phyloP scores from a whole-genome alignment of 2,888 invertebrate genomes.

The Dioctria linearis region DNA sequence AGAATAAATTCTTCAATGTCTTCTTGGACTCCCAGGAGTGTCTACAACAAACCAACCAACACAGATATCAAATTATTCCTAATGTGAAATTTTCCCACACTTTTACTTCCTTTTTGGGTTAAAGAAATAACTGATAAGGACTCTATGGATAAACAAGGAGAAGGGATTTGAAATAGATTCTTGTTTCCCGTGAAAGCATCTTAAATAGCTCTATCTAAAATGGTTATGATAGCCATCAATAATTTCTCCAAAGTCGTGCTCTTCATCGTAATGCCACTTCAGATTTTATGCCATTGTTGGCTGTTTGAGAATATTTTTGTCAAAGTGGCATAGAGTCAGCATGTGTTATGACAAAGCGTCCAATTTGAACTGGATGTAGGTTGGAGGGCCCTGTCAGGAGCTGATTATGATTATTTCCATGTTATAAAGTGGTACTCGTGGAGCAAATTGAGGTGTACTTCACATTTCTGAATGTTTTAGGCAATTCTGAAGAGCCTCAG shows the following conservation, averaged over 20 bases:
- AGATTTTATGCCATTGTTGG: conserved; percentile 8
- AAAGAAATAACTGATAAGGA: not conserved
- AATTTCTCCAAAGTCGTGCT: conserved; percentile 26
- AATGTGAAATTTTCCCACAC: conserved; percentile 3
- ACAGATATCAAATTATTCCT: not conserved
- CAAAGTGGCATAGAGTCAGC: not conserved
- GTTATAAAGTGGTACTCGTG: conserved; percentile 27
- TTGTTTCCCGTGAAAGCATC: conserved; percentile 12
- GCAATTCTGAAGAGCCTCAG: not conserved
- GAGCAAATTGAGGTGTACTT: conserved; percentile 44
- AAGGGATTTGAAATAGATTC: not conserved
- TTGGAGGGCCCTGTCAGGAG: conserved; percentile 17
- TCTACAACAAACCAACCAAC: not conserved
- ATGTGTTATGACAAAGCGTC: not conserved
- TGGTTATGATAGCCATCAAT: conserved; percentile 41
- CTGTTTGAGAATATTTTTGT: not conserved
- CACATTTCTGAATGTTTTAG: conserved; percentile 15
- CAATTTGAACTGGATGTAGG: not conserved
- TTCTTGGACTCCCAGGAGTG: not conserved
- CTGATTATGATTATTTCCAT: not conserved
- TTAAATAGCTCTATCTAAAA: conserved; percentile 29
- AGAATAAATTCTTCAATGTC: conserved; percentile 17
- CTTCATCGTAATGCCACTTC: conserved; percentile 8
- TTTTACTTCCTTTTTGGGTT: not conserved
- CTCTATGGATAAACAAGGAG: not conserved